Base-by-base conservation (phyloP, 2,888 invertebrate species). In the Cotesia congregata region DNA sequence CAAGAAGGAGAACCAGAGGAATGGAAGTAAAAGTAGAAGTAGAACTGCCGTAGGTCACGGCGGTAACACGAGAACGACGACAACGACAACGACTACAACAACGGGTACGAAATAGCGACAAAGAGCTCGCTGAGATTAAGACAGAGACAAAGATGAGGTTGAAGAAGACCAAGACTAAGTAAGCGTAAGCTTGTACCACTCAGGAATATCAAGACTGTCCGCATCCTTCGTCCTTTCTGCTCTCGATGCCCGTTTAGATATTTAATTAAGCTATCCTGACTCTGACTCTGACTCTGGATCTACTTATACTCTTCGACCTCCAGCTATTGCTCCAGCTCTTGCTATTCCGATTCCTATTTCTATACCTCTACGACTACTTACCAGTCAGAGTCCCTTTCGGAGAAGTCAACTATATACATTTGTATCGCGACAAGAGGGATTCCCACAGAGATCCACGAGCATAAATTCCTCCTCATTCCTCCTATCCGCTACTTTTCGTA, bases 221-320 rank as follows among this genome's bases (percentile, higher is more conserved):
- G 17, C 67, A 12, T 6, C 62, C 62, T 12, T 62, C 7, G 65
- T 65, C 65, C 15, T 50, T 50, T 20, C 69, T 62, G 73, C 70
- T 70, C 78, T 76, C 79, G 80, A 80, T 81, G 78, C 78, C 77
- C 77, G 76, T 77, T 75, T 78, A 78, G 81, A 80, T 82, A 82
- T 81, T 82, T 82, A 82, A 82, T 82, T 82, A 82, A 82, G 82
- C 80, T 82, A 82, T 82, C 80, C 78, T 80, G 72, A 74, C 76
- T 62, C 67, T 80, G 50, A 12, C 50, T 30, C 30, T 50, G 50
- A 50, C 12, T 7, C 50, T 50, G 50, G 71, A 76, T 69, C 60
- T 74, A 72, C 77, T 76, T 69, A 30, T 30, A 74, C 77, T 75
- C 69, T 75, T 73, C 77, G 70, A 75, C 68, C 50, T 77, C 41